Evolutionary conservation across 64 coral and sea anemone species (phyloP).

Genomic region (Pocillopora damicornis): DNA sequence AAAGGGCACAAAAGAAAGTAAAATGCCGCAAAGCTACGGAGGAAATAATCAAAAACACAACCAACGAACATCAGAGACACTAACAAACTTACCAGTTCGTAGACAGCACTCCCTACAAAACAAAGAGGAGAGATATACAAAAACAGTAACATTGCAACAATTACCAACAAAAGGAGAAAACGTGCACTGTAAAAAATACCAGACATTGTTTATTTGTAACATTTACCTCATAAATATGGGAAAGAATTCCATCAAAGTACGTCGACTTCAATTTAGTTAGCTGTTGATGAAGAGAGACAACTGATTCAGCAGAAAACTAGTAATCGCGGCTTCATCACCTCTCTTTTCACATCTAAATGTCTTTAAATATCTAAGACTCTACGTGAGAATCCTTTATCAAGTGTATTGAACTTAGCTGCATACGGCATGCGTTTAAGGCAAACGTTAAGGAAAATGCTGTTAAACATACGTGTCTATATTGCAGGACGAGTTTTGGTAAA

Average conservation of each 20-base stretch:
- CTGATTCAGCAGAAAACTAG: neutral
- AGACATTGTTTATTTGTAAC: too few species aligned
- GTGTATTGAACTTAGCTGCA: too few species aligned
- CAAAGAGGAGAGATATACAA: neutral
- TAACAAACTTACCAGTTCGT: conserved; percentile 76
- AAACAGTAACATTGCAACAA: neutral
- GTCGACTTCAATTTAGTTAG: conserved; percentile 83
- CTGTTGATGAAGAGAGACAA: conserved; percentile 43
- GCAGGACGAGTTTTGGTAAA: conserved; percentile 76
- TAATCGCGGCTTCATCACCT: neutral
- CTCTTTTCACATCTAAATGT: too few species aligned
- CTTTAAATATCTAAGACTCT: too few species aligned
- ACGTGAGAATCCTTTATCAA: too few species aligned
- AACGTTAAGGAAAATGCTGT: neutral
- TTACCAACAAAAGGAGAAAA: neutral
- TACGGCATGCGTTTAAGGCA: neutral
- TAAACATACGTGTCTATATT: conserved; percentile 79
- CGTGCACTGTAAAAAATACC: too few species aligned
- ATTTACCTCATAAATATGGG: conserved; percentile 62
- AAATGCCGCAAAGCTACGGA: too few species aligned
- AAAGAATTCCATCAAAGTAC: conserved; percentile 89
- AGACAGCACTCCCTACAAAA: conserved; percentile 36
- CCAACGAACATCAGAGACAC: neutral
- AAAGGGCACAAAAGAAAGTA: too few species aligned
- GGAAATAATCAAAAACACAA: too few species aligned